Conservation (phyloP, 2,888 invertebrate genomes). For the Zygogramma bicolorata region DNA sequence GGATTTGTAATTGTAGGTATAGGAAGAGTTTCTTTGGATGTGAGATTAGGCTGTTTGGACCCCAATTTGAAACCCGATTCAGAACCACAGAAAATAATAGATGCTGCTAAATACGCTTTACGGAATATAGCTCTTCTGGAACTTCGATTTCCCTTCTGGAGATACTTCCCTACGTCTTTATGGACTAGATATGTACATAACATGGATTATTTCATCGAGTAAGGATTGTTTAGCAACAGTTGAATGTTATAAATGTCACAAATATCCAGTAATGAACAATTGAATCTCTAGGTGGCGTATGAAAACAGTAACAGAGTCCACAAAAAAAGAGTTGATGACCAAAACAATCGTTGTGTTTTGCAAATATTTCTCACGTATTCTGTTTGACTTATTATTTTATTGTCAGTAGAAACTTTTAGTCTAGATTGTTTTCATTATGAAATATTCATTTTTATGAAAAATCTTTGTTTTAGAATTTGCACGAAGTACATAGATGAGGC, state of each 20-base stretch:
- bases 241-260: too few species aligned
- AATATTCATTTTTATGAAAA: too few species aligned
- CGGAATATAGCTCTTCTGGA: constrained; percentile 75
- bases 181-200: constrained; percentile 75
- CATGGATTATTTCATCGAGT: constrained; percentile 78
- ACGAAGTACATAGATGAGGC: constrained; percentile 74
- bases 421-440: too few species aligned
- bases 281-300: too few species aligned
- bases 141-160: constrained; percentile 77
- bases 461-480: constrained; percentile 70
- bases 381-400: too few species aligned
- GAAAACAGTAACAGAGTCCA: too few species aligned
- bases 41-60: constrained; percentile 74
- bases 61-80: constrained; percentile 68
- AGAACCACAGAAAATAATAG: constrained; percentile 73
- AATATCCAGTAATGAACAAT: too few species aligned
- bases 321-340: too few species aligned
- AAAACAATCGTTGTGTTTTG: too few species aligned
- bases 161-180: constrained; percentile 73
- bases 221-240: constrained; percentile 44
- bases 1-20: constrained; percentile 69
- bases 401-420: too few species aligned
- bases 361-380: too few species aligned
- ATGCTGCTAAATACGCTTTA: constrained; percentile 77
- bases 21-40: constrained; percentile 76